Base-by-base conservation (phyloP, 2,113 vertebrate species). In the Irena cyanogastra region DNA sequence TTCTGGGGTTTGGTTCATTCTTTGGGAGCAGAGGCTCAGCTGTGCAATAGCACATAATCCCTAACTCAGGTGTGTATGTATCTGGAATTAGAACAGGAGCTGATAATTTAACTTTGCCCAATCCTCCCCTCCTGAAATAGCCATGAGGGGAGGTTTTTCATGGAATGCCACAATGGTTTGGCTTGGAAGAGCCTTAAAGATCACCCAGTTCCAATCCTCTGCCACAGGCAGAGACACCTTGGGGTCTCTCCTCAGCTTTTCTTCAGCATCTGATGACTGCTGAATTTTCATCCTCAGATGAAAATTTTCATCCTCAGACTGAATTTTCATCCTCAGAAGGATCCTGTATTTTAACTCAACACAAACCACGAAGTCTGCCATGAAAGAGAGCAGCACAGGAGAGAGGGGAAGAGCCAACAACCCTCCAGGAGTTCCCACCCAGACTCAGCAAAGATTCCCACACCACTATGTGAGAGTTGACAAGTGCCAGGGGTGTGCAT, bases 21-120 rank as follows among this genome's bases (percentile, higher is more conserved):
- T 57, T 78, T 53, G 57, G 27, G 85, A 96, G 57, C 76, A 92
- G 44, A 92, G 68, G 93, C 82, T 95, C 77, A 64, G 88, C 56
- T 59, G 86, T 75, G 69, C 81, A 57, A 24, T 77, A 95, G 64
- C n/a, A 78, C 52, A 35, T 19, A 70, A 86, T 44, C 41, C 83
- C 59, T 39, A 47, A 42, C 14, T 72, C 64, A 71, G 42, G 53
- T n/a, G 4, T 21, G 33, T 6, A 11, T 9, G 22, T 5, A 27
- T 35, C 47, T 42, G 41, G 42, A 66, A 71, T n/a, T 66, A 18
- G n/a, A 31, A 10, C 1, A 31, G 41, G 21, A 84, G 23, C 60
- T 57, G 64, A 26, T 63, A 28, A 44, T 82, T 89, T 37, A 42
- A 14, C 44, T 66, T 80, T 66, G 19, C 41, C 19, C 42, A 27